Percentiles rank a stretch among this genome's conserved stretches.
Evolutionary conservation across 2,888 invertebrate genomes (phyloP).

Genomic region (Tinea trinotella): DNA sequence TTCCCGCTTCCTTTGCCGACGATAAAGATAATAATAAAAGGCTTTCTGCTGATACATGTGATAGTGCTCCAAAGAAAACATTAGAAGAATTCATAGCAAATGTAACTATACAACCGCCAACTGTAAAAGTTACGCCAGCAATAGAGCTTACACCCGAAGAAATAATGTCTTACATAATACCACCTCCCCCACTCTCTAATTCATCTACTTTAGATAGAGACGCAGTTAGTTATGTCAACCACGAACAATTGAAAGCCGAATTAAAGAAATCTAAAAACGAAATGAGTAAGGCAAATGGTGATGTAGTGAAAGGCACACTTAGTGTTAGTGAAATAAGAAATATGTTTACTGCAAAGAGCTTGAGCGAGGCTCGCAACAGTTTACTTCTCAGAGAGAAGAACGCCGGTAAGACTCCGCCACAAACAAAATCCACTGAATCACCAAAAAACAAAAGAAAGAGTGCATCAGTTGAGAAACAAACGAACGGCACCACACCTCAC

Average conservation of each 20-base stretch:
- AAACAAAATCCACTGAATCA: constrained; percentile 49
- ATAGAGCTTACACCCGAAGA: constrained; percentile 86
- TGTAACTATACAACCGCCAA: constrained; percentile 86
- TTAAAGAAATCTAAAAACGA: constrained; percentile 37
- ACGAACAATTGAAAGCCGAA: constrained; percentile 45
- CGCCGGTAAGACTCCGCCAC: constrained; percentile 35
- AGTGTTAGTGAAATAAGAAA: constrained; percentile 69
- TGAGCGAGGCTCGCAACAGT: constrained; percentile 68
- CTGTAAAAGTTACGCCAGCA: constrained; percentile 80
- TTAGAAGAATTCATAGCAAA: constrained; percentile 88
- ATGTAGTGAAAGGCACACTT: constrained; percentile 70
- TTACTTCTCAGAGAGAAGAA: constrained; percentile 59
- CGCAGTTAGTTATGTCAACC: constrained; percentile 50
- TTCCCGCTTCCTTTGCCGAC: constrained; percentile 85
- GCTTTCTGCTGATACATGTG: constrained; percentile 35
- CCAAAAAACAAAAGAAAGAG: constrained; percentile 63
- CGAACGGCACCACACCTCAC: constrained; percentile 53
- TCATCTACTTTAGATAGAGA: constrained; percentile 61
- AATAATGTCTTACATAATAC: constrained; percentile 88
- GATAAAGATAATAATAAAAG: constrained; percentile 45
- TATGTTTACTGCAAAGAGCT: constrained; percentile 62
- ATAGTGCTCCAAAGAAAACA: constrained; percentile 52
- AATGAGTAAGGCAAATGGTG: constrained; percentile 49
- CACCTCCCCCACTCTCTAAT: constrained; percentile 79
- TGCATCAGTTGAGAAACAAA: constrained; percentile 46